These are phyloP conservation scores for Pyrocephalus nanus DNA, from an alignment of 2,797 vertebrate species.

Conservation along the genomic window DNA sequence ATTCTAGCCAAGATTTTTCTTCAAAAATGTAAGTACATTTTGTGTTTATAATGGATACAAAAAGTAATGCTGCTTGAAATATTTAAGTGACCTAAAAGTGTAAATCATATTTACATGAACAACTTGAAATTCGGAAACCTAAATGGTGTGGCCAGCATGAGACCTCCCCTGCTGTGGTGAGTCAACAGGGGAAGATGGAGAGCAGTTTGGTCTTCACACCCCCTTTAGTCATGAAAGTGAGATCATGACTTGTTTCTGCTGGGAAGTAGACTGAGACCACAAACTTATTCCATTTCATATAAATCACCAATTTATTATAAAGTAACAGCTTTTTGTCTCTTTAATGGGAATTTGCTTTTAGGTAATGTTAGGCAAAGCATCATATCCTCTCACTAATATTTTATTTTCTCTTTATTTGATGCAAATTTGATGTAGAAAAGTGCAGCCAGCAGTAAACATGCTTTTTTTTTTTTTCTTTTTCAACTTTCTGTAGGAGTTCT, in stretches of 20 bases:
- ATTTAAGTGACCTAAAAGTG: background rate
- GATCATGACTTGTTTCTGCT: constrained; percentile 14
- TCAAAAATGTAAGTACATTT: background rate
- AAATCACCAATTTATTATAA: background rate
- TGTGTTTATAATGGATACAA: background rate
- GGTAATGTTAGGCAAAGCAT: background rate
- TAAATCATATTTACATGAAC: background rate
- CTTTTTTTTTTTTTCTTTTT: constrained; percentile 3
- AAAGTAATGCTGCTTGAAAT: background rate
- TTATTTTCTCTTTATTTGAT: constrained; percentile 16
- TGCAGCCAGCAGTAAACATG: background rate
- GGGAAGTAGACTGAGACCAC: background rate
- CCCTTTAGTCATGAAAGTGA: constrained; percentile 13
- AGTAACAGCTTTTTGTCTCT: background rate
- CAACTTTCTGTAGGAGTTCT: constrained; percentile 65
- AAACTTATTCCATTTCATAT: background rate
- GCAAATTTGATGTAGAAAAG: background rate
- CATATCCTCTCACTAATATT: background rate
- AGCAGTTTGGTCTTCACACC: background rate
- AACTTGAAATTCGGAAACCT: background rate
- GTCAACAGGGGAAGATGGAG: background rate
- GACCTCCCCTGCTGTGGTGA: background rate
- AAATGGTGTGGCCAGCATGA: background rate
- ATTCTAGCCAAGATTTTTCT: background rate
- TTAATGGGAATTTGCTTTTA: constrained; percentile 2